Base-by-base conservation (phyloP, 2,113 vertebrate genomes). In the Onychostoma macrolepis region DNA sequence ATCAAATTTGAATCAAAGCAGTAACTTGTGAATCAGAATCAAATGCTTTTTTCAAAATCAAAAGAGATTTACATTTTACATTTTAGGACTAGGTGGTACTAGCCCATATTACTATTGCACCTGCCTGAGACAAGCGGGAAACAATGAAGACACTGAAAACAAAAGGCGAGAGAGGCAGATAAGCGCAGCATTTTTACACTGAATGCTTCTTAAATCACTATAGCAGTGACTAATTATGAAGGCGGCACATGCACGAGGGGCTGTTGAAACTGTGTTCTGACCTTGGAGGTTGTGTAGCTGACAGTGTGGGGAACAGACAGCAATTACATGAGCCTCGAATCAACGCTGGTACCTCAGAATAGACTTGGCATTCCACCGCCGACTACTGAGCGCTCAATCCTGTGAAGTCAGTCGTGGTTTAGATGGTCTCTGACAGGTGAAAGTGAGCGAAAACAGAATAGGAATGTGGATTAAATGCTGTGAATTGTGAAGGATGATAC, bases 161-260 rank as follows among this genome's bases (percentile, higher is more conserved):
- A n/a, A n/a, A n/a, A n/a, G n/a, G n/a, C n/a, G 61, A 10, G 86
- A 45, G 4, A 21, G 38, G 11, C 13, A 38, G 80, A 48, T 61
- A 87, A 89, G 84, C 33, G 87, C 91, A 91, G 90, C 92, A 91
- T 95, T 95, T 94, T 91, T 85, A 94, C 92, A 87, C 83, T 91
- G 90, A 71, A 93, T 92, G 90, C 91, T 92, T 95, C 17, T 94
- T 94, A 83, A 90, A 86, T 92, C 94, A 89, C 88, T 95, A 92
- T 90, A 88, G 87, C 86, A 56, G 93, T 93, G 93, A 93, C 93
- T 96, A 94, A 96, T 97, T 95, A 94, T 91, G 92, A 92, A 90
- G 89, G 86, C 92, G 92, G 36, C 43, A 91, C 87, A 53, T 91
- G 81, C 87, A 93, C 86, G 91, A 92, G 92, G 83, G 86, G 89